Evolutionary conservation across 2,797 vertebrate genomes (phyloP), one percentile per base, ranked within the genome.

Genomic region (Sebastiscus tertius): DNA sequence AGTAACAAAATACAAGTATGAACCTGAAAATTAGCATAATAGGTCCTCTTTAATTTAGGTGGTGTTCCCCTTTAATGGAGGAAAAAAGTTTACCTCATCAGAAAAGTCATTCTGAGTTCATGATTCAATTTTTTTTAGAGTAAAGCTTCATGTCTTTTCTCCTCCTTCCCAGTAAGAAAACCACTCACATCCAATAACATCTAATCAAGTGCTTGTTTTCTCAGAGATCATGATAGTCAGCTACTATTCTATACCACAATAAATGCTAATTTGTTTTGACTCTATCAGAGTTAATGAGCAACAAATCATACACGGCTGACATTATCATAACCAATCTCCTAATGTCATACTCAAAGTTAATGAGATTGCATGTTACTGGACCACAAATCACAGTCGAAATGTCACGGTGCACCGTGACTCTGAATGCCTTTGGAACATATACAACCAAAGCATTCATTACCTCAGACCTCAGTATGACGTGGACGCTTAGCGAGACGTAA

Each of bases 401-500:
- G 56, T 66, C 18, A 3, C 56, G 24, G 29, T 9, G 52, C 60
- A 29, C 31, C 13, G 2, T 72, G 24, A 80, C 77, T 36, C 34
- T 4, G 36, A 52, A 39, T 5, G 2, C 66, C 68, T 60, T 6
- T 63, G 59, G 59, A 79, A 72, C 39, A 49, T 24, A 49, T n/a
- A 42, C 36, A 26, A 26, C 42, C 60, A 49, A 64, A 69, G 24
- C 59, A 29, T 70, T 42, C 29, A 68, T 80, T 46, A 71, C 20
- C 6, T 29, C 9, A 10, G 73, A 59, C 34, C 46, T 56, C 26
- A 6, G 73, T 4, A 1, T 82, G 82, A 83, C 34, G 62, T 39
- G 33, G 46, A n/a, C 10, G 34, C 63, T 80, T 58, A 66, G 64
- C 29, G 76, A 84, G 89, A 83, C 66, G 76, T 73, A 61, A 73